Evolutionary conservation across 2,888 invertebrate genomes (phyloP).

Genomic region (Rhingia campestris): DNA sequence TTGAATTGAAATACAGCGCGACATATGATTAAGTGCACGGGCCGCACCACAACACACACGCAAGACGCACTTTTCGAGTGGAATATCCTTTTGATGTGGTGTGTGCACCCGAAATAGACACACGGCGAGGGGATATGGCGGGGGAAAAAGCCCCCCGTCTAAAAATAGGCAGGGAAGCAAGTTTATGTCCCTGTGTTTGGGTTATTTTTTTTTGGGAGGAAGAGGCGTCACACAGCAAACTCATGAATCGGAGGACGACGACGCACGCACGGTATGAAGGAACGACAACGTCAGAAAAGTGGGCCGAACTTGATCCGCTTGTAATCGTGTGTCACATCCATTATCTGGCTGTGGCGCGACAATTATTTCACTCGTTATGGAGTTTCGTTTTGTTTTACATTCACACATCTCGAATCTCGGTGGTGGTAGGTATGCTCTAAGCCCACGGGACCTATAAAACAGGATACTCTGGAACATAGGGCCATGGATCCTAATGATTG

Average conservation of each 20-base stretch:
- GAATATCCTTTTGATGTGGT: conserved; percentile 12
- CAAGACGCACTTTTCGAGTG: background rate
- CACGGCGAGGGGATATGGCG: background rate
- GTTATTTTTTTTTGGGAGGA: conserved; percentile 18
- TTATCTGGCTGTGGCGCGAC: conserved; percentile 62
- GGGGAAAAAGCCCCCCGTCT: conserved; percentile 2
- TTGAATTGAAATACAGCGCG: conserved; percentile 61
- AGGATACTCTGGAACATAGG: conserved; percentile 38
- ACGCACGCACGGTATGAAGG: background rate
- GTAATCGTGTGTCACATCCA: conserved; percentile 66
- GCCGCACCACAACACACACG: conserved; percentile 3
- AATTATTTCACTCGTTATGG: conserved; percentile 58
- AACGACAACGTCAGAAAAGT: conserved; percentile 48
- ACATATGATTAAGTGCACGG: conserved; percentile 54
- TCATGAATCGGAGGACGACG: conserved; percentile 23
- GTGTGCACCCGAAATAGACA: conserved; percentile 33
- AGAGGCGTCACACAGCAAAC: conserved; percentile 39
- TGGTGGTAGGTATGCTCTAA: conserved; percentile 1
- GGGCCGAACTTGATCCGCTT: conserved; percentile 66
- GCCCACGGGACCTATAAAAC: conserved; percentile 47
- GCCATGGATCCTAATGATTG: conserved; percentile 10
- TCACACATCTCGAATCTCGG: conserved; percentile 1
- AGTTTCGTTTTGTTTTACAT: conserved; percentile 61
- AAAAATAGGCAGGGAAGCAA: conserved; percentile 17
- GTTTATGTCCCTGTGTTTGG: background rate